phyloP scores from a whole-genome alignment of 2,888 invertebrate species.

The Drosophila atroscutellata region DNA sequence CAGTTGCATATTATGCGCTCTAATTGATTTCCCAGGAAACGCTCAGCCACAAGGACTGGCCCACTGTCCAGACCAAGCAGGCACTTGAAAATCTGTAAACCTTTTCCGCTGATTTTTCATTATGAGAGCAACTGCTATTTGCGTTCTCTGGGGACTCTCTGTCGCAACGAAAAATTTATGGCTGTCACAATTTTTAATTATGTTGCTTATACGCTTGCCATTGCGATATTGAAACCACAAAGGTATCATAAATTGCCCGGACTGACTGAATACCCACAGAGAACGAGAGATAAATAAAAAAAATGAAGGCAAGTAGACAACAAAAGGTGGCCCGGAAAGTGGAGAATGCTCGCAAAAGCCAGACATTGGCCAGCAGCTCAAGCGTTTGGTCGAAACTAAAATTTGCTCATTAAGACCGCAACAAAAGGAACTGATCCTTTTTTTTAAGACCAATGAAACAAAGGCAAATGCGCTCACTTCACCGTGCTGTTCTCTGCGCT shows the following conservation, averaged over 20 bases:
- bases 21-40: constrained; percentile 65
- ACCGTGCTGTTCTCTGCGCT: constrained; percentile 11
- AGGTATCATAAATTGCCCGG: constrained; percentile 74
- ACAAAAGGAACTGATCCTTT: constrained; percentile 59
- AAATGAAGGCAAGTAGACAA: constrained; percentile 16
- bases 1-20: constrained; percentile 62
- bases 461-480: constrained; percentile 13
- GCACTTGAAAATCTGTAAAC: constrained; percentile 15
- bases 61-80: constrained; percentile 7
- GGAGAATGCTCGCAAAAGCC: not conserved
- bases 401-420: constrained; percentile 76
- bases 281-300: not conserved
- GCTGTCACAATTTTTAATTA: constrained; percentile 79
- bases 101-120: constrained; percentile 36
- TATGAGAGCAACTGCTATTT: not conserved
- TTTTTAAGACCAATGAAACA: constrained; percentile 21
- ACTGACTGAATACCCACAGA: not conserved
- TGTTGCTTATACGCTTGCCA: constrained; percentile 63
- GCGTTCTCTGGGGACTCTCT: constrained; percentile 23
- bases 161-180: constrained; percentile 56
- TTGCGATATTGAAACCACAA: constrained; percentile 77
- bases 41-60: constrained; percentile 29
- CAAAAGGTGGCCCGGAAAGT: constrained; percentile 39
- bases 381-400: constrained; percentile 37
- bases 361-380: constrained; percentile 24